Conservation (phyloP, 1,140 invertebrate genomes). For the Nebria ingens region DNA sequence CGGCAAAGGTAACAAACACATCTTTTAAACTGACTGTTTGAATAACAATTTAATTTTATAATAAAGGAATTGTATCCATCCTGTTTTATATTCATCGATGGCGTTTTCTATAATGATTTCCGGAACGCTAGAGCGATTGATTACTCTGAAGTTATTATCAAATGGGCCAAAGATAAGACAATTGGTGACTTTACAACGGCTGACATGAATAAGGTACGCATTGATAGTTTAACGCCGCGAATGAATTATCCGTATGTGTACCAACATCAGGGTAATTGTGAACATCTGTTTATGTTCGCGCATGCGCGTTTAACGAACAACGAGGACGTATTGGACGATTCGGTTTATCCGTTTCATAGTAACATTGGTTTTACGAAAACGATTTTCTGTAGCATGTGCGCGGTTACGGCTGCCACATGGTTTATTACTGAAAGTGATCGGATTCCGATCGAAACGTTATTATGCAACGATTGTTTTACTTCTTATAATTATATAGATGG, state of each 20-base stretch:
- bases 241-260: constrained; percentile 59
- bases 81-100: constrained; percentile 54
- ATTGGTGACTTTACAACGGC: constrained; percentile 39
- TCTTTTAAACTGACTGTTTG: constrained; percentile 8
- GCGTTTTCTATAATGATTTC: constrained; percentile 54
- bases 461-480: constrained; percentile 36
- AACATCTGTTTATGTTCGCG: constrained; percentile 53
- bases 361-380: constrained; percentile 22
- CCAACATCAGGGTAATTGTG: constrained; percentile 56
- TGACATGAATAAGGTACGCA: constrained; percentile 42
- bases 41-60: constrained; percentile 7
- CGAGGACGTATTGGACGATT: constrained; percentile 27
- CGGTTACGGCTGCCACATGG: constrained; percentile 30
- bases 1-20: constrained; percentile 36
- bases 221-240: constrained; percentile 45
- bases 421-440: constrained; percentile 33
- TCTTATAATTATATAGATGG: constrained; percentile 36
- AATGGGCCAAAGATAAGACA: constrained; percentile 43
- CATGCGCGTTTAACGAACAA: constrained; percentile 36
- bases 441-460: constrained; percentile 34
- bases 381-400: constrained; percentile 33
- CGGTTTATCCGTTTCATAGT: constrained; percentile 31
- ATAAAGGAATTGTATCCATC: constrained; percentile 49
- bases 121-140: constrained; percentile 40
- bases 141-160: constrained; percentile 45